These are phyloP conservation scores for Parnassius mnemosyne DNA, from an alignment of 2,888 invertebrate species.

Conservation along the genomic window DNA sequence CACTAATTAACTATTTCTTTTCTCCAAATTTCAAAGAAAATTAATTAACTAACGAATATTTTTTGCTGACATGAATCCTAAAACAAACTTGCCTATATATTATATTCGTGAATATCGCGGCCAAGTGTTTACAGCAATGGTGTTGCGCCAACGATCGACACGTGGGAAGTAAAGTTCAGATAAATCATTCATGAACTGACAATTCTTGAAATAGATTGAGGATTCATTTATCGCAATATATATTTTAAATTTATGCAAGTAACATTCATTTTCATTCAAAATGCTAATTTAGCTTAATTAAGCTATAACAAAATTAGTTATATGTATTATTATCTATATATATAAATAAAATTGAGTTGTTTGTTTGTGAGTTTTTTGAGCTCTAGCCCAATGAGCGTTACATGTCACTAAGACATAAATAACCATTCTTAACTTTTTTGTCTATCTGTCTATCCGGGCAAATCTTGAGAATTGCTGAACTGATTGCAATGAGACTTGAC, in stretches of 20 bases:
- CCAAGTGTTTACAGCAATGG: slow-evolving; percentile 7
- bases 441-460: too few relatives aligned
- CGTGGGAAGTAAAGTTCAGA: slow-evolving; percentile 16
- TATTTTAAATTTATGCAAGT: background rate
- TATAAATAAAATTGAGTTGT: too few relatives aligned
- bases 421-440: too few relatives aligned
- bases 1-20: too few relatives aligned
- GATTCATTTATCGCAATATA: background rate
- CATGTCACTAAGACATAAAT: too few relatives aligned
- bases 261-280: too few relatives aligned
- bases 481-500: too few relatives aligned
- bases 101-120: slow-evolving; percentile 12
- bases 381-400: too few relatives aligned
- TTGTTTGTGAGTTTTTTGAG: too few relatives aligned
- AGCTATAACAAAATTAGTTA: background rate
- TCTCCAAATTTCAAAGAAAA: too few relatives aligned
- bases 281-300: background rate
- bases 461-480: background rate
- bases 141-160: slow-evolving; percentile 22
- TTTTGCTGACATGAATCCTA: background rate
- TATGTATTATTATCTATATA: background rate
- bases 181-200: slow-evolving; percentile 19
- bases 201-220: slow-evolving; percentile 13
- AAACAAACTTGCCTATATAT: slow-evolving; percentile 9
- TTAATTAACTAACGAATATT: too few relatives aligned